Conservation (phyloP, 1,140 invertebrate genomes). For the Drosophila lacteicornis region DNA sequence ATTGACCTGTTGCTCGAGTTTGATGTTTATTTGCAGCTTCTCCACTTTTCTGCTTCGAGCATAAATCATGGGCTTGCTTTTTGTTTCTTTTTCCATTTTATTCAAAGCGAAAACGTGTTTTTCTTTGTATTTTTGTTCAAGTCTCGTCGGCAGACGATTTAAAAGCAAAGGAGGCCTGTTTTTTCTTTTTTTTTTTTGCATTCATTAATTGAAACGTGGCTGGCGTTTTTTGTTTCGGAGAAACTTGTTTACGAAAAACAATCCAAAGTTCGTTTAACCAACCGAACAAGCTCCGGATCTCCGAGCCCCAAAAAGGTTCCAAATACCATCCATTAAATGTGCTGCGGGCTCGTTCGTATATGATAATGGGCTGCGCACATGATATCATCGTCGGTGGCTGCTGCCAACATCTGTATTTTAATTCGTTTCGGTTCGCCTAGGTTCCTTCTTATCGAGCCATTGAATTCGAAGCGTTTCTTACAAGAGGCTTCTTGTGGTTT, state of each 20-base stretch:
- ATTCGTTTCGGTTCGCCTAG: background rate
- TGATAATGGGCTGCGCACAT: constrained; percentile 29
- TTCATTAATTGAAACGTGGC: constrained; percentile 31
- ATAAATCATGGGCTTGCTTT: constrained; percentile 35
- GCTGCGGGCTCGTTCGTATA: constrained; percentile 4
- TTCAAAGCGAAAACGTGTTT: constrained; percentile 42
- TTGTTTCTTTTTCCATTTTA: constrained; percentile 4
- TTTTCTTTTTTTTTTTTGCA: constrained; percentile 13
- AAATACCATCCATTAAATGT: constrained; percentile 9
- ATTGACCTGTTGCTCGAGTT: constrained; percentile 64
- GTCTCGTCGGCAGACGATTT: constrained; percentile 5
- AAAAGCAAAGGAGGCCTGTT: constrained; percentile 41
- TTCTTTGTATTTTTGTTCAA: constrained; percentile 23
- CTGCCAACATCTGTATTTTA: constrained; percentile 35
- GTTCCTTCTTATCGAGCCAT: constrained; percentile 33
- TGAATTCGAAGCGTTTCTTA: constrained; percentile 46
- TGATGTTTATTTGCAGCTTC: constrained; percentile 25
- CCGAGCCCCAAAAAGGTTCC: constrained; percentile 33
- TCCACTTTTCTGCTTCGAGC: constrained; percentile 3
- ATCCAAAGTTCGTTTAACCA: constrained; percentile 58
- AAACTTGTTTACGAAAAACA: constrained; percentile 56
- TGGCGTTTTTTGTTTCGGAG: constrained; percentile 20
- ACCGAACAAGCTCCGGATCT: constrained; percentile 21
- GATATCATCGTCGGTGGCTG: constrained; percentile 47
- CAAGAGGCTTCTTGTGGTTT: background rate